Evolutionary conservation across 2,888 invertebrate genomes (phyloP), one percentile per base, ranked within the genome.

Genomic region (Meta bourneti): DNA sequence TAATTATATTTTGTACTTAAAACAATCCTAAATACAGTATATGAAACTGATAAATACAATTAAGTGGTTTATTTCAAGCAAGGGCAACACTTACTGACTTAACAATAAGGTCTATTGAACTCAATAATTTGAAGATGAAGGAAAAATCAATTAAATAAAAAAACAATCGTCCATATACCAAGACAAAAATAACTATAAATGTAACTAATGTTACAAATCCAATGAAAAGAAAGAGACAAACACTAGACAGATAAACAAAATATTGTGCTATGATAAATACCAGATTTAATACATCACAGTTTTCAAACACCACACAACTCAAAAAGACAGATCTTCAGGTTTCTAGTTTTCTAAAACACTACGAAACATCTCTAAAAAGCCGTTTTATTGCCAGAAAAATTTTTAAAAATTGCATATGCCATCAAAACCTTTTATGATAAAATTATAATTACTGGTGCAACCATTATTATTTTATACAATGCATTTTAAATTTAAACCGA

Each of bases 221-320:
- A 34, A 34, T 34, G 34, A 34, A 34, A 34, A 34, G 34, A 34
- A 34, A 34, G 4, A 34, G 34, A 34, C 34, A 34, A 34, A 34
- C 4, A 34, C 34, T 34, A 34, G 34, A 34, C 34, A 34, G 34
- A 34, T 34, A 34, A 34, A 34, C 34, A 34, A 34, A 81, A 81
- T 70, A 81, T 81, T 81, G 81, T 81, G 81, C 81, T 61, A 81
- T 61, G 70, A 34, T n/a, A 81, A 81, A 70, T 81, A 71, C 48
- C 70, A 81, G 81, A 49, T 70, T 70, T 61, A 71, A 70, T 16
- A n/a, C 81, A 81, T 81, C 81, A 81, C 81, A 81, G 81, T 34
- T 16, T 75, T 34, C 34, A 34, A 34, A 34, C 34, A 34, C 34
- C 34, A 34, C 34, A 75, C 34, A 13, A 75, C 34, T 19, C 49